Percentiles rank a stretch among this genome's conserved stretches.
Evolutionary conservation across 1,140 invertebrate genomes (phyloP).

Genomic region (Probaryconus sp.): DNA sequence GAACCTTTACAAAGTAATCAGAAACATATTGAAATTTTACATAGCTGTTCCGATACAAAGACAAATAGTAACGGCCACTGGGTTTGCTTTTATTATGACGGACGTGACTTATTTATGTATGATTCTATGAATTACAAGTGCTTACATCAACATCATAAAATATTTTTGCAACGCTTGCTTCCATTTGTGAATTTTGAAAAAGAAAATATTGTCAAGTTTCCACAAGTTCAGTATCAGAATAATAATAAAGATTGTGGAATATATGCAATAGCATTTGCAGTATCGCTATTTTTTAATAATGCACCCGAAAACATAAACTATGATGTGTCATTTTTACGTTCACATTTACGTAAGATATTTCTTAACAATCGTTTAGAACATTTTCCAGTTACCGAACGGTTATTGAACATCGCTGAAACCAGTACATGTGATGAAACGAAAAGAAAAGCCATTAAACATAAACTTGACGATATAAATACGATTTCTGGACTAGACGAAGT

Average conservation of each 20-base stretch:
- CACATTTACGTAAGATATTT: slow-evolving; percentile 6
- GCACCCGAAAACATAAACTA: neutral
- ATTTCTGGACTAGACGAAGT: neutral
- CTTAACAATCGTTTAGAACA: neutral
- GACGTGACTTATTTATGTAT: neutral
- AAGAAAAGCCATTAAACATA: too few relatives aligned
- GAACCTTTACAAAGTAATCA: too few relatives aligned
- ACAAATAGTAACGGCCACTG: neutral
- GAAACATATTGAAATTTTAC: too few relatives aligned
- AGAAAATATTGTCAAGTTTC: neutral
- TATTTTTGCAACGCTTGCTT: neutral
- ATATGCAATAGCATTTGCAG: slow-evolving; percentile 7
- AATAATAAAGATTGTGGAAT: slow-evolving; percentile 14
- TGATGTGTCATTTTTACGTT: neutral
- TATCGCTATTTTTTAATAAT: slow-evolving; percentile 5
- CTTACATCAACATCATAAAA: neutral
- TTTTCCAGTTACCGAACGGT: too few relatives aligned
- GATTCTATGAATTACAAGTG: neutral
- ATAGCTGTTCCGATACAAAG: too few relatives aligned
- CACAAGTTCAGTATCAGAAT: slow-evolving; percentile 1
- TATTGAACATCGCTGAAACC: too few relatives aligned
- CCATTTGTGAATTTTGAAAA: neutral
- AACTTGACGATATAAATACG: neutral
- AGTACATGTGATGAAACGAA: too few relatives aligned
- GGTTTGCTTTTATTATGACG: neutral